phyloP scores from a whole-genome alignment of 23 tunicate genomes.

The Corella eumyota region DNA sequence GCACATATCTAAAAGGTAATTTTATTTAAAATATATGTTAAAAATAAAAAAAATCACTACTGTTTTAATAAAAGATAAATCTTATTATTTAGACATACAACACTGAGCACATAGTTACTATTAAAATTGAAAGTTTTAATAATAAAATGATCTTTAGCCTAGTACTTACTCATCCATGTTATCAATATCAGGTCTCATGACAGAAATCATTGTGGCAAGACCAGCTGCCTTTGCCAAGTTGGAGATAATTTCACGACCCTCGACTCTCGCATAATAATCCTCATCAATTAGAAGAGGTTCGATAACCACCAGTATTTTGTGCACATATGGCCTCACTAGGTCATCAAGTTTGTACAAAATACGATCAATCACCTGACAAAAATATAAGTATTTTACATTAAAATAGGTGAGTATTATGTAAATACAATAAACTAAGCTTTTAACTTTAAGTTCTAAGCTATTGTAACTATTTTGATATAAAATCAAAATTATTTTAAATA shows the following conservation, averaged over 20 bases:
- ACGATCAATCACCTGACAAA: slow-evolving; percentile 74
- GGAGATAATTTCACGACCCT: slow-evolving; percentile 97
- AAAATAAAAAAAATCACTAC: too few species aligned
- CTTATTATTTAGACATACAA: too few species aligned
- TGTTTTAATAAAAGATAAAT: not conserved
- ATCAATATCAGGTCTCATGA: slow-evolving; percentile 99
- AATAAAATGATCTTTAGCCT: not conserved
- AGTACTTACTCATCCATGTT: slow-evolving; percentile 96
- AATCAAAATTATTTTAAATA: too few species aligned
- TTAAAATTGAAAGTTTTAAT: not conserved
- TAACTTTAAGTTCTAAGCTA: too few species aligned
- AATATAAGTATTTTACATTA: not conserved
- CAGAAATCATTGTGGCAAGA: slow-evolving; percentile 97
- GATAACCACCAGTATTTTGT: slow-evolving; percentile 95
- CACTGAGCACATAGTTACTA: too few species aligned
- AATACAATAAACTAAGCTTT: too few species aligned
- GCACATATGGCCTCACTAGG: slow-evolving; percentile 97
- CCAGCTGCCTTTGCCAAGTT: slow-evolving; percentile 99
- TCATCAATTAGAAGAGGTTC: slow-evolving; percentile 98
- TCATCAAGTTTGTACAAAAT: slow-evolving; percentile 98
- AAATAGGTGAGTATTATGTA: not conserved
- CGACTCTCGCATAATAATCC: slow-evolving; percentile 98
- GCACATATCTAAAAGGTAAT: slow-evolving; percentile 52
- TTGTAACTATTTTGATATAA: too few species aligned
- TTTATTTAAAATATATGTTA: not conserved